Evolutionary conservation across 2,888 invertebrate species (phyloP).

Genomic region (Blastobasis lacticolella): DNA sequence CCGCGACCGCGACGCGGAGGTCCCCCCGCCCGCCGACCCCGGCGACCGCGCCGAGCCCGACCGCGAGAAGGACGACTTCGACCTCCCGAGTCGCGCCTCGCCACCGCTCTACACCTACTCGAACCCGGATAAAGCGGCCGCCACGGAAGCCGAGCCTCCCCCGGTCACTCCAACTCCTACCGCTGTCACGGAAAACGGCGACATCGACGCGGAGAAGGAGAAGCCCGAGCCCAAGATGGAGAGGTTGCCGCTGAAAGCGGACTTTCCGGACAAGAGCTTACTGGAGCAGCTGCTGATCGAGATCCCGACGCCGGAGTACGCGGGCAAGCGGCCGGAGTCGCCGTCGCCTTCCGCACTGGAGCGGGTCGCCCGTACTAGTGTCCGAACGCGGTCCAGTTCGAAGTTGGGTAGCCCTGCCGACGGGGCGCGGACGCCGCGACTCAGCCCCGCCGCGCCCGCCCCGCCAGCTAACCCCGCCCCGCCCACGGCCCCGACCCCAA

Average conservation of each 20-base stretch:
- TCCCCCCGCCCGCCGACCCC: conserved; percentile 24
- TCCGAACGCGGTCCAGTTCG: conserved; percentile 79
- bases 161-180: conserved; percentile 19
- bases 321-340: conserved; percentile 62
- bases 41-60: conserved; percentile 26
- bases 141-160: conserved; percentile 41
- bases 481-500: conserved; percentile 30
- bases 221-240: conserved; percentile 40
- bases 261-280: conserved; percentile 74
- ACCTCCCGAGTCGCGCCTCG: conserved; percentile 80
- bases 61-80: conserved; percentile 52
- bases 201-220: conserved; percentile 25
- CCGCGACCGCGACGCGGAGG: conserved; percentile 26
- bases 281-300: conserved; percentile 89
- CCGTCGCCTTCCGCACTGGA: conserved; percentile 64
- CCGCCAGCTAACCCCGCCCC: conserved; percentile 60
- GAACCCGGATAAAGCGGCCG: conserved; percentile 78
- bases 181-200: conserved; percentile 39
- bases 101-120: conserved; percentile 87
- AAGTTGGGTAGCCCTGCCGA: conserved; percentile 80
- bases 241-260: conserved; percentile 56
- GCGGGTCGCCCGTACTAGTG: conserved; percentile 64
- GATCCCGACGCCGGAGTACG: conserved; percentile 79
- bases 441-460: conserved; percentile 56
- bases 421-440: conserved; percentile 55